These are phyloP conservation scores for Cryptotermes secundus DNA, from an alignment of 1,140 invertebrate species.

Conservation along the genomic window DNA sequence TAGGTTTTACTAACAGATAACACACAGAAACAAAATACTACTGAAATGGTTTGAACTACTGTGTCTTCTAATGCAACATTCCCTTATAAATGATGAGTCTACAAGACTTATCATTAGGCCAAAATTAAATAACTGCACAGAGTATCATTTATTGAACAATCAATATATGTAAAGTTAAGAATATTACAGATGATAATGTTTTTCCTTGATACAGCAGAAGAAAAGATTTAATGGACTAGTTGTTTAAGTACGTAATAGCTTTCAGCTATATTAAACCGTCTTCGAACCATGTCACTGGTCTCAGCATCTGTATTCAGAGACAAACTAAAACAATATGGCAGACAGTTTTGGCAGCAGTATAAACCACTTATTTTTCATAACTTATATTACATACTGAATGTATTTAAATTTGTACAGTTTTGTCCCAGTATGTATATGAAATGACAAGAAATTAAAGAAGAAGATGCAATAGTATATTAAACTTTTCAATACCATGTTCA, in stretches of 20 bases:
- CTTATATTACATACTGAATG: no score
- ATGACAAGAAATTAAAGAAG: no score
- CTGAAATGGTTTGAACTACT: not conserved
- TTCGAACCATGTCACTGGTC: not conserved
- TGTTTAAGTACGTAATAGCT: not conserved
- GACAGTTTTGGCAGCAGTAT: no score
- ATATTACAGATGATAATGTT: not conserved
- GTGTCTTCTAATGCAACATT: not conserved
- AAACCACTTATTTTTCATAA: no score
- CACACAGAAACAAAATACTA: no score
- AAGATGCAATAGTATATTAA: no score
- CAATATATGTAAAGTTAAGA: no score
- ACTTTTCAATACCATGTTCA: no score
- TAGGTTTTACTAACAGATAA: conserved; percentile 4
- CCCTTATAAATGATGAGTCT: not conserved
- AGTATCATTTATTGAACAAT: not conserved
- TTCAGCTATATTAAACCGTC: not conserved
- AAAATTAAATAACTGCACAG: not conserved
- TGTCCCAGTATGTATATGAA: no score
- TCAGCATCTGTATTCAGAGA: not conserved
- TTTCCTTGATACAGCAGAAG: not conserved
- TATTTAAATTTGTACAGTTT: no score
- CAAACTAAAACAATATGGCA: not conserved
- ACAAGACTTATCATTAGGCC: not conserved
- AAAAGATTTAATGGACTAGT: not conserved